Evolutionary conservation across 2,888 invertebrate species (phyloP), one percentile per base, ranked within the genome.

Genomic region (Hylaea fasciaria): DNA sequence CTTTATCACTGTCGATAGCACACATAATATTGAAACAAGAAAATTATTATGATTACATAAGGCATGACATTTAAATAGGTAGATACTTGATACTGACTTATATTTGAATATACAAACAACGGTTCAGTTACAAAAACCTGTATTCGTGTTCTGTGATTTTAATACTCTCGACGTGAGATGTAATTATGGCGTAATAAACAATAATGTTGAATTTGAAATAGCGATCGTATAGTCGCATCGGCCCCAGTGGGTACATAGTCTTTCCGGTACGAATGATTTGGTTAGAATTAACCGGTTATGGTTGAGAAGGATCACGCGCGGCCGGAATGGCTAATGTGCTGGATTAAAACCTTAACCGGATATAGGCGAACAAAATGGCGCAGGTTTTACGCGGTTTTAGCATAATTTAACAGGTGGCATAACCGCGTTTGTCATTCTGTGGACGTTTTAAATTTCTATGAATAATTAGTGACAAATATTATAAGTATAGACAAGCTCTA

Each of bases 251-350:
- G 55, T 49, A 32, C 41, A 35, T 13, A 11, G 4, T 29, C n/a
- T 59, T 53, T 58, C 68, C 53, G 58, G 57, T 63, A 62, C 40
- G 62, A 64, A 64, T 66, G 64, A 68, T 60, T 62, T 64, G 62
- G 64, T 65, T 50, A 55, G 65, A 69, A 69, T 69, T 63, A 63
- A 62, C 64, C 62, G 50, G 58, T 59, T 60, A 66, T 66, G 69
- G 66, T 68, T 69, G 72, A 74, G 53, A 71, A 73, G 74, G 76
- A 74, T 71, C 68, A 57, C 70, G 78, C 74, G 72, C 72, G 78
- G 72, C 65, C 65, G 69, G 71, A 75, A 76, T 78, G 69, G 65
- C 69, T 77, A 77, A 81, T 77, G 69, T 67, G 65, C 72, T 71
- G 73, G 78, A 71, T 76, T 73, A 72, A 71, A 71, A 74, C 71